Conservation (phyloP, 2,888 invertebrate species). For the Epiblema foenella region DNA sequence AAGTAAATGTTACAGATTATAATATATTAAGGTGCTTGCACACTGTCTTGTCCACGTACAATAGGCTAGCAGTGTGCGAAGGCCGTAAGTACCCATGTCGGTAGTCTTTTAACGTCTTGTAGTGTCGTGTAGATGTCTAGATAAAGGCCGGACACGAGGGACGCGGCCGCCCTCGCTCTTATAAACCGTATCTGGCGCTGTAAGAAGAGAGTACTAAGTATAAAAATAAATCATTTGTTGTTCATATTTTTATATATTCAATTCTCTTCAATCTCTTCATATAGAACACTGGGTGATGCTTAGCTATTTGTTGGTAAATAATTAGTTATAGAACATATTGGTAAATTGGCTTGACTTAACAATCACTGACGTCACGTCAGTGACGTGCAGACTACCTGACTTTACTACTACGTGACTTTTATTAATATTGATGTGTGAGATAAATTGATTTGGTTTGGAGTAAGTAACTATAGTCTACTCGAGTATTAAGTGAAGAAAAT, state of each 20-base stretch:
- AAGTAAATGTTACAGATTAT: conserved; percentile 6
- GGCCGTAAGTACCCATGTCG: conserved; percentile 53
- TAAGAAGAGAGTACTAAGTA: conserved; percentile 12
- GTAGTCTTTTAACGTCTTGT: conserved; percentile 70
- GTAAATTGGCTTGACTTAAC: too few species aligned
- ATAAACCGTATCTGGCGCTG: conserved; percentile 21
- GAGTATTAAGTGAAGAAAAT: too few species aligned
- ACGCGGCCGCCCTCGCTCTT: conserved; percentile 52
- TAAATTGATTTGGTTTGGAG: too few species aligned
- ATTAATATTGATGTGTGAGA: too few species aligned
- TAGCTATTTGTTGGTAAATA: too few species aligned
- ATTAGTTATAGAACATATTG: too few species aligned
- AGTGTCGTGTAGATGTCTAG: conserved; percentile 72
- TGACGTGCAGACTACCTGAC: too few species aligned
- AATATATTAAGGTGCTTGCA: conserved; percentile 24
- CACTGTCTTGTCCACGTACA: conserved; percentile 48
- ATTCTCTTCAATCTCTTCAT: too few species aligned
- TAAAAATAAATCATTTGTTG: background rate
- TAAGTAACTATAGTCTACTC: too few species aligned
- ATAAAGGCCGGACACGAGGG: conserved; percentile 63
- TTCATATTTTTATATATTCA: background rate
- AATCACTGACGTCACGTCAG: too few species aligned
- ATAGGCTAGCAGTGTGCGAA: conserved; percentile 49
- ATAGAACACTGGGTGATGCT: too few species aligned
- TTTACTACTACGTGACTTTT: too few species aligned